Evolutionary conservation across 1,140 invertebrate species (phyloP).

Genomic region (Scaptomyza pallida): DNA sequence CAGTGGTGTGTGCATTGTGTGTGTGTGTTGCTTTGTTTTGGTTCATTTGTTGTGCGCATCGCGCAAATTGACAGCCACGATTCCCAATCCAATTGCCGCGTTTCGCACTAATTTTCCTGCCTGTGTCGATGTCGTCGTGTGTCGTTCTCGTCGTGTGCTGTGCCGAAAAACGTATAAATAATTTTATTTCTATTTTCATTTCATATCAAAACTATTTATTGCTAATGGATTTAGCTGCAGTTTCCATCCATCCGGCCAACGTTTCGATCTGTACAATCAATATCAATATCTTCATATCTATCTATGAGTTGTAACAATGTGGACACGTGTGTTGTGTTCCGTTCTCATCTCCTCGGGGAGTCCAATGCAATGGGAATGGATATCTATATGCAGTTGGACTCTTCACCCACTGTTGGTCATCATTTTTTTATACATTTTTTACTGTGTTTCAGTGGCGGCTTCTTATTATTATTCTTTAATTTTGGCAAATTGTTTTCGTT

Average conservation of each 20-base stretch:
- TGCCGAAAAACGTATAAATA: slow-evolving; percentile 70
- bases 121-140: slow-evolving; percentile 55
- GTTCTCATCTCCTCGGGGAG: slow-evolving; percentile 31
- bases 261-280: slow-evolving; percentile 38
- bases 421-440: neutral
- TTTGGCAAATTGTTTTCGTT: slow-evolving; percentile 82
- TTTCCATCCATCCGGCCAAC: slow-evolving; percentile 21
- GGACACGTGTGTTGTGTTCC: slow-evolving; percentile 70
- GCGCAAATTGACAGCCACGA: slow-evolving; percentile 63
- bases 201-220: slow-evolving; percentile 79
- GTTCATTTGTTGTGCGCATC: slow-evolving; percentile 78
- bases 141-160: slow-evolving; percentile 64
- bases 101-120: slow-evolving; percentile 79
- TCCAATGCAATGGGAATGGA: slow-evolving; percentile 56
- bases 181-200: slow-evolving; percentile 66
- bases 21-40: slow-evolving; percentile 59
- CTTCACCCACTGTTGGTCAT: slow-evolving; percentile 14
- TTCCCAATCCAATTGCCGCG: slow-evolving; percentile 36
- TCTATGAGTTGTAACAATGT: neutral
- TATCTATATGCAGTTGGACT: slow-evolving; percentile 6
- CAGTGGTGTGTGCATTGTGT: slow-evolving; percentile 1
- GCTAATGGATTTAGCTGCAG: slow-evolving; percentile 68
- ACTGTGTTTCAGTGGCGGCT: slow-evolving; percentile 24
- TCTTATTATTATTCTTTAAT: slow-evolving; percentile 83
- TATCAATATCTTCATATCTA: slow-evolving; percentile 67